A percentile compares a stretch with the other conserved stretches of the same genome.
These are phyloP conservation scores for Bubo blakistoni DNA, from an alignment of 2,113 vertebrate genomes.

Conservation along the genomic window DNA sequence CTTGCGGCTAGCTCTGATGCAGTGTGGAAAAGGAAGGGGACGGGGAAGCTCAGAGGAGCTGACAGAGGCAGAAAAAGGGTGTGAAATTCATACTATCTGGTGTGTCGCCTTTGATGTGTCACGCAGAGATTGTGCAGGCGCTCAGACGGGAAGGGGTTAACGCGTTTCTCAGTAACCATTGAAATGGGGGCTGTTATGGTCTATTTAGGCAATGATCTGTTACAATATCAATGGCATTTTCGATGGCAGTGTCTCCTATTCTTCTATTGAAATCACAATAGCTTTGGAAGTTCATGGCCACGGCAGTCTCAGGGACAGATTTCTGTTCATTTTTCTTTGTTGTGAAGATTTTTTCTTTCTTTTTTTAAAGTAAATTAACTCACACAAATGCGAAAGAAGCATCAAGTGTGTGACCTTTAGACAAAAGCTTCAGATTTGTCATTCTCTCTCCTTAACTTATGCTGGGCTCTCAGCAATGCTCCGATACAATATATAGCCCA, in stretches of 20 bases:
- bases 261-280: slow-evolving; percentile 64
- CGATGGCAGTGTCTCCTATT: slow-evolving; percentile 52
- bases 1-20: not conserved
- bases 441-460: slow-evolving; percentile 44
- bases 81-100: slow-evolving; percentile 33
- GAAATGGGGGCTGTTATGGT: slow-evolving; percentile 60
- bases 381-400: slow-evolving; percentile 51
- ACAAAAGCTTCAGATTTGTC: slow-evolving; percentile 63
- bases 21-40: slow-evolving; percentile 7
- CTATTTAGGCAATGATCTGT: slow-evolving; percentile 64
- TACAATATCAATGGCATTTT: slow-evolving; percentile 68
- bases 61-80: slow-evolving; percentile 36
- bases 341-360: slow-evolving; percentile 32
- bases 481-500: not conserved
- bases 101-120: slow-evolving; percentile 59
- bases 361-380: slow-evolving; percentile 56
- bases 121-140: slow-evolving; percentile 32
- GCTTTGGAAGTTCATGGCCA: slow-evolving; percentile 62
- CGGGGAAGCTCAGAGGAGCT: not conserved
- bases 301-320: slow-evolving; percentile 41
- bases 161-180: slow-evolving; percentile 49
- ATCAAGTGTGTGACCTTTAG: slow-evolving; percentile 61
- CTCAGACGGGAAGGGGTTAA: slow-evolving; percentile 56
- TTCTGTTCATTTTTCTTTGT: slow-evolving; percentile 67
- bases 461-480: not conserved